Evolutionary conservation across 2,888 invertebrate species (phyloP), one percentile per base, ranked within the genome.

Genomic region (Hydropsyche betteni): DNA sequence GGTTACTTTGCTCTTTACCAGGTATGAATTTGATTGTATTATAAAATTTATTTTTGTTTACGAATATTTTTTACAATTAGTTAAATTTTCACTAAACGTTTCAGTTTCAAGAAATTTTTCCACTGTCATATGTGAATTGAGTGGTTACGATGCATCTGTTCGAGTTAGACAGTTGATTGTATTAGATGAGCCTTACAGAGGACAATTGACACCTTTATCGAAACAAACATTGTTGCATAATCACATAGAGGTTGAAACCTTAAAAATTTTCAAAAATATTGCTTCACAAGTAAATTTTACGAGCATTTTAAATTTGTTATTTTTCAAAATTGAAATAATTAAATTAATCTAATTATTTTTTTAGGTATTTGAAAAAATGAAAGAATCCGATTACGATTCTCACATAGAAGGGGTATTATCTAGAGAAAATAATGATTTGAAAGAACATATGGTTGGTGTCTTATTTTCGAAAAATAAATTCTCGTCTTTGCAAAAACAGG

Each of bases 361-460:
- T 83, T 0, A 94, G 93, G 95, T 97, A 55, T 97, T 97, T 85
- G 97, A 97, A 0, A 95, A 95, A 83, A 87, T 97, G 4, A 91
- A 97, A 75, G 90, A 93, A 80, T 92, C 92, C 80, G 92, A 92
- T 75, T 77, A 78, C 64, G 80, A 80, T 33, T 80, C 79, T 51
- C 68, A 75, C 5, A 77, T 76, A 72, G 74, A 61, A 55, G 71
- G 73, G 8, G 78, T 76, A 16, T 78, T 80, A 33, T 80, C 80
- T 8, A 75, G 64, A 0, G 85, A 83, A 84, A 90, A 85, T 83
- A 89, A 81, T 78, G 95, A 96, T 82, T 87, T 98, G 6, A 91
- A 97, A 61, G 98, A 98, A 82, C 98, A 98, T 83, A 96, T 98
- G 90, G 98, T 98, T 64, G 97, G 98, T 77, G 98, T 98, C 81